Evolutionary conservation across 2,113 vertebrate genomes (phyloP), one percentile per base, ranked within the genome.

Genomic region (Climacteris rufus): DNA sequence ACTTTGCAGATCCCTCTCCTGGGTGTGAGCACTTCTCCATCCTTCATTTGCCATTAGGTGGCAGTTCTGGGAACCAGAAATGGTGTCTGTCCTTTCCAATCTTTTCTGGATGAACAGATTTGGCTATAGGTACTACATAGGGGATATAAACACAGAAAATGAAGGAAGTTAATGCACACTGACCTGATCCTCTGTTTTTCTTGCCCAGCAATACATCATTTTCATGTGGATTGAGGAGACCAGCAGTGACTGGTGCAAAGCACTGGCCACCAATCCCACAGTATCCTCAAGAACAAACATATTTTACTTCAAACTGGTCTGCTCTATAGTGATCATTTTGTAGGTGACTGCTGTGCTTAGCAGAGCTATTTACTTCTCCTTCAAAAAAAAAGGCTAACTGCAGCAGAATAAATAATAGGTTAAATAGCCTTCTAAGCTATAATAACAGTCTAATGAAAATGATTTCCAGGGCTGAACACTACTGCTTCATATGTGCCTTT

Each of bases 371-470:
- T 93, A 64, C 44, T 80, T 90, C 61, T 66, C 31, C 72, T 80
- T 88, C 33, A 86, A 70, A 81, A 74, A 81, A 74, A 75, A 27
- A 39, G 61, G 25, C 53, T 74, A 88, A 83, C 45, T 86, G 59
- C 64, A 88, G 59, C 50, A 92, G 69, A 89, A 93, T 88, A 95
- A 88, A 86, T 81, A 86, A 78, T 47, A 90, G 11, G 7, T 93
- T 92, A 94, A 83, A 83, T 66, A 83, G 35, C 68, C 84, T 89
- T 59, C 83, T 56, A 88, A 81, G 27, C 44, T 89, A 23, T 85
- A 56, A 76, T 88, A 94, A 54, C 27, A 83, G 19, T 23, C 74
- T 69, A 72, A 87, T 57, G 45, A 69, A 93, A 94, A 78, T 18
- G 65, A 45, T 83, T 92, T 94, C 80, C 83, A 74, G 87, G 60